Percentiles rank a stretch among this genome's conserved stretches.
Conservation (phyloP, 1,140 invertebrate species). For the Eubasilissa regina region DNA sequence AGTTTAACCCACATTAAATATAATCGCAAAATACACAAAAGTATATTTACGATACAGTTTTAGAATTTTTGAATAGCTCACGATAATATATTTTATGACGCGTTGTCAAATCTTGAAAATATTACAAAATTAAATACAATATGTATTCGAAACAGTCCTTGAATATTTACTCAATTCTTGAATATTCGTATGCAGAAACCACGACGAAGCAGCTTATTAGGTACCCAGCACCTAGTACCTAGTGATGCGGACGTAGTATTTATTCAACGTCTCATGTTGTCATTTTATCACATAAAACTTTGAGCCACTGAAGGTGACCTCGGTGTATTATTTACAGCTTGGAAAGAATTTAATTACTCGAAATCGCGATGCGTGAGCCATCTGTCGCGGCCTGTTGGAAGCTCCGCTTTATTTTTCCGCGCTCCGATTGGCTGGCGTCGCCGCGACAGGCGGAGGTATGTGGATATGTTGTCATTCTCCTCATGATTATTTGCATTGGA, state of each 20-base stretch:
- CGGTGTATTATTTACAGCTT: conserved; percentile 14
- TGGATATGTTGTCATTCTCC: conserved; percentile 13
- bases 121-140: too few relatives aligned
- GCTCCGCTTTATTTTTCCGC: conserved; percentile 19
- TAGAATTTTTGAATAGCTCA: too few relatives aligned
- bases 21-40: too few relatives aligned
- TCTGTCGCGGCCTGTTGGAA: conserved; percentile 13
- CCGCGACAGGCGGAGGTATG: background rate
- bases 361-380: conserved; percentile 11
- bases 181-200: too few relatives aligned
- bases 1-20: too few relatives aligned
- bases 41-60: too few relatives aligned
- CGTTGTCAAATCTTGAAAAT: too few relatives aligned
- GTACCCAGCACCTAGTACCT: background rate
- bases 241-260: background rate
- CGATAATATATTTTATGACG: too few relatives aligned
- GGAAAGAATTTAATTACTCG: conserved; percentile 28
- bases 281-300: conserved; percentile 12
- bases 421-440: background rate
- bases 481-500: conserved; percentile 33
- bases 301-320: conserved; percentile 28
- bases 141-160: too few relatives aligned
- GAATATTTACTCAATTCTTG: too few relatives aligned
- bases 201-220: background rate
- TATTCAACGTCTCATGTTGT: background rate